Evolutionary conservation across 1,140 invertebrate genomes (phyloP), one percentile per base, ranked within the genome.

Genomic region (Drosophila mojavensis): DNA sequence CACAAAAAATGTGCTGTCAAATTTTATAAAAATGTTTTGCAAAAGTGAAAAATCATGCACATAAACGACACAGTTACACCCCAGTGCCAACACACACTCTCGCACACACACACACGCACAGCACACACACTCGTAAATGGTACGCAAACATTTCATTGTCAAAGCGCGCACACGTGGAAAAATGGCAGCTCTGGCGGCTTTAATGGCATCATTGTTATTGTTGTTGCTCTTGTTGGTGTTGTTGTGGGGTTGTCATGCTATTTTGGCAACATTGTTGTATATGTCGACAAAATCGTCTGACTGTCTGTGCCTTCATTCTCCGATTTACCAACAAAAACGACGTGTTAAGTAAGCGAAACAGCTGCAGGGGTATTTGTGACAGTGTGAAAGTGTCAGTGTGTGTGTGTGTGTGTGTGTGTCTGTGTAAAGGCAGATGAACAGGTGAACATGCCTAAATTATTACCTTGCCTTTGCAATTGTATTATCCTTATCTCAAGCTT

Each of bases 221-320:
- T 67, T 76, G 64, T 6, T 30, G 28, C 63, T 53, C 41, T 24
- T 39, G 59, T 54, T 83, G 73, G 56, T 33, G 33, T 63, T 53
- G 59, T 59, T 83, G 73, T 61, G 69, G 71, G 59, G 59, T 75
- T 88, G 84, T 88, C 83, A 83, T 77, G 83, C 76, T 82, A 68
- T 86, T 86, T 83, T 79, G 83, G 79, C 83, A 88, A 83, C 83
- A 86, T 80, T 88, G 83, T 88, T 88, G 79, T 65, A 68, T 77
- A 64, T 78, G 68, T 79, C 64, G 68, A 36, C 72, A 53, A 64
- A 76, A 66, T 88, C 76, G 72, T 86, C 47, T 60, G 78, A 26
- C 75, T 81, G 61, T 54, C 62, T 71, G 74, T 47, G 71, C 48
- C 62, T 64, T 67, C 62, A 60, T 73, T 68, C 68, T 60, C 50